Evolutionary conservation across 1,140 invertebrate genomes (phyloP), one percentile per base, ranked within the genome.

Genomic region (Caligus rogercresseyi): DNA sequence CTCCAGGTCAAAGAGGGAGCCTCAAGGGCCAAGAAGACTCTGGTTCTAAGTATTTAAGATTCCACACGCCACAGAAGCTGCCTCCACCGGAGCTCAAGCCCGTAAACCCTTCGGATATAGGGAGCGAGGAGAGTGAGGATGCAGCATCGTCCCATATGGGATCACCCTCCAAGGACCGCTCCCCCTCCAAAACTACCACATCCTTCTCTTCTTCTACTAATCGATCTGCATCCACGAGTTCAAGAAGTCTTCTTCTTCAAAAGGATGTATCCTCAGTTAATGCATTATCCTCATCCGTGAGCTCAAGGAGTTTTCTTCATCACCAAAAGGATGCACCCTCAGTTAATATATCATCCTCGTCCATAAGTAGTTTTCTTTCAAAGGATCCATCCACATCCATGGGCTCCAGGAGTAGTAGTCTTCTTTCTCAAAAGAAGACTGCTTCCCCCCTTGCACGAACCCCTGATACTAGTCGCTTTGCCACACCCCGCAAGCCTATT

Each of bases 31-130:
- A 43, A 43, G 31, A 43, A 7, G 31, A 43, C 7, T 11, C n/a
- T 43, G n/a, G 7, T 11, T 43, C 31, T 2, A 60, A 60, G 21
- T 60, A 24, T n/a, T 31, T 60, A 20, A 1, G 57, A 2, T 60
- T 60, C 24, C 26, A 20, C 3, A 26, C 43, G 15, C 57, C 57
- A 18, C 26, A 25, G 21, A 60, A 43, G 21, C 57, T 60, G 4
- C 53, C 53, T 54, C 53, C 53, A 16, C 4, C 55, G 72, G 73
- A 67, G 68, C 69, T 26, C 68, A 68, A 31, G 31, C 31, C 31
- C n/a, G 31, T 43, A 43, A 43, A 7, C n/a, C 31, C 7, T 43
- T 43, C 31, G 31, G n/a, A 43, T 43, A 43, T n/a, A 43, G n/a
- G 31, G 7, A n/a, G n/a, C n/a, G 31, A 43, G 7, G 31, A 43